Evolutionary conservation across 1,140 invertebrate species (phyloP).

Genomic region (Copidosoma floridanum): DNA sequence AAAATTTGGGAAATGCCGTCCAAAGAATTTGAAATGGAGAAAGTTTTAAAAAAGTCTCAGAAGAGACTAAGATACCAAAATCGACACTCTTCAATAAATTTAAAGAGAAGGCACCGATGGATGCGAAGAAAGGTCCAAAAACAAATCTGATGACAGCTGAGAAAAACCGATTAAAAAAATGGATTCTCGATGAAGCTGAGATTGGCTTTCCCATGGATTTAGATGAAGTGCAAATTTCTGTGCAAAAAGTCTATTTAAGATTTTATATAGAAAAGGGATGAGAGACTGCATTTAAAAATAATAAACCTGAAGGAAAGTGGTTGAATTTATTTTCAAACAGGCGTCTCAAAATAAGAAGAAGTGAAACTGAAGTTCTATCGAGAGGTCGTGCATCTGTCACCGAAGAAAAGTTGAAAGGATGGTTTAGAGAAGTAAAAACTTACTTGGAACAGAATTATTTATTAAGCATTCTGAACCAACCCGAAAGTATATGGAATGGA

Average conservation of each 20-base stretch:
- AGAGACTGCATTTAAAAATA: conserved; percentile 26
- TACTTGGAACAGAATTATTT: conserved; percentile 26
- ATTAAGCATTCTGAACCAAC: conserved; percentile 35
- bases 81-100: neutral
- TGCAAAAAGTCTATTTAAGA: no score
- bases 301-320: conserved; percentile 36
- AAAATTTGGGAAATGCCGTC: neutral
- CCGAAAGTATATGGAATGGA: conserved; percentile 39
- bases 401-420: conserved; percentile 30
- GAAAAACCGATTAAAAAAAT: neutral
- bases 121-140: neutral
- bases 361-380: conserved; percentile 28
- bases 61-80: neutral
- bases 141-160: neutral
- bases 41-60: neutral
- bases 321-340: conserved; percentile 34
- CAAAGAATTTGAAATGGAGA: neutral
- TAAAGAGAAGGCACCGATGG: neutral
- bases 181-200: neutral
- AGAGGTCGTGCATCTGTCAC: conserved; percentile 32
- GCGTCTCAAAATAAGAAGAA: conserved; percentile 31
- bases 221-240: neutral
- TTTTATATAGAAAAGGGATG: neutral
- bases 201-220: neutral
- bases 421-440: conserved; percentile 31